Evolutionary conservation across 1,140 invertebrate genomes (phyloP), one percentile per base, ranked within the genome.

Genomic region (Calephelis virginiensis): DNA sequence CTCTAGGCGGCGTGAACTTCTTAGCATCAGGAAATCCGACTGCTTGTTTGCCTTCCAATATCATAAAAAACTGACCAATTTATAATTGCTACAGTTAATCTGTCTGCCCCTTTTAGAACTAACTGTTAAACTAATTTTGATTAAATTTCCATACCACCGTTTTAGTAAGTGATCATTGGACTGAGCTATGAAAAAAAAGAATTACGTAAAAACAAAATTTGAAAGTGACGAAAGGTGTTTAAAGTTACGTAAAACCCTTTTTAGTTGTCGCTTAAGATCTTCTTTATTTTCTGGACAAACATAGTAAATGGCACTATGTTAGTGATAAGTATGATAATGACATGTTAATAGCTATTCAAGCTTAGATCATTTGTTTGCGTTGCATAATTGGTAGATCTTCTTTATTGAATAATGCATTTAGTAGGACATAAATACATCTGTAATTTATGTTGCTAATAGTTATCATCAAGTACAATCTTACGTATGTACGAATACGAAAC

Each of bases 291-390:
- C 61, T 10, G 14, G 63, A 12, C 46, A 7, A 4, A 48, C 28
- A 14, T 28, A 65, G 49, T 65, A 61, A 62, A 66, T 66, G 60
- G 28, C 46, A 48, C 49, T 28, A 43, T 11, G 11, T 46, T 37
- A 40, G 63, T 38, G n/a, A 37, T 64, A 50, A 64, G 61, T 63
- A 70, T 71, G 66, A 53, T 74, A 76, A 76, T 70, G 50, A 56
- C 66, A 76, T 72, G 73, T 64, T 72, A 75, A 75, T 68, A 61
- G 64, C 67, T 61, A 60, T 59, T 66, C 64, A 69, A 69, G 61
- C 72, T 70, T 70, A 72, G 64, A 70, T 66, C 73, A 65, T 72
- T 61, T 71, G 62, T 67, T 66, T 68, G 59, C 68, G 66, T 49
- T 67, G 43, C 50, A 68, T 68, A 56, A 37, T 13, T 43, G 40